These are phyloP conservation scores for Homalodisca vitripennis DNA, from an alignment of 1,140 invertebrate genomes.

Conservation along the genomic window DNA sequence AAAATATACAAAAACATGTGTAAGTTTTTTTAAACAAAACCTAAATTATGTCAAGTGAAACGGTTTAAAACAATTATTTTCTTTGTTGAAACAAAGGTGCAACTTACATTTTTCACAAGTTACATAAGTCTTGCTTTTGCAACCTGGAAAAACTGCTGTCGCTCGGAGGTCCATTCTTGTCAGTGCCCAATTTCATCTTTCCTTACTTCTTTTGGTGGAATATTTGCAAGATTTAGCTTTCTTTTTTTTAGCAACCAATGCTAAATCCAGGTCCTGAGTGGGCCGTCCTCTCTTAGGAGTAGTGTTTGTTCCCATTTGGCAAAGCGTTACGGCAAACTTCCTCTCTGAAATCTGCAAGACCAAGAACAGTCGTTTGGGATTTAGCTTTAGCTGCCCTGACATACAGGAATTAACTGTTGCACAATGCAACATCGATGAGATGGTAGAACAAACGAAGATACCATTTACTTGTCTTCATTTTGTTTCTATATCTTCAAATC, in stretches of 20 bases:
- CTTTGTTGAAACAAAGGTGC: too few relatives aligned
- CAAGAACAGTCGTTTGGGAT: not conserved
- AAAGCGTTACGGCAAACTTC: not conserved
- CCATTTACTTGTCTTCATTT: constrained; percentile 37
- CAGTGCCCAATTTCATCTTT: not conserved
- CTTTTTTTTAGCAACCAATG: not conserved
- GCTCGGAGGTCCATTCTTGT: not conserved
- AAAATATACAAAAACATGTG: too few relatives aligned
- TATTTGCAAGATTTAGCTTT: not conserved
- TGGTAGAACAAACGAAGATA: constrained; percentile 31
- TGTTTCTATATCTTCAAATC: constrained; percentile 42
- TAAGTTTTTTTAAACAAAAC: too few relatives aligned
- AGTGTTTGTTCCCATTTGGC: not conserved
- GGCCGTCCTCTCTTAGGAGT: not conserved
- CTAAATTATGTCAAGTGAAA: too few relatives aligned
- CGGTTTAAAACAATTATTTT: too few relatives aligned
- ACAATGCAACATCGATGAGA: not conserved
- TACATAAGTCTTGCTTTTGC: too few relatives aligned
- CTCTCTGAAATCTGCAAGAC: not conserved
- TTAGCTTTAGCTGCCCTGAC: not conserved
- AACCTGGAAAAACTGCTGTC: too few relatives aligned
- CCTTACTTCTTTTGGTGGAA: not conserved
- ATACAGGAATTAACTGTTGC: not conserved
- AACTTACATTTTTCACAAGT: too few relatives aligned
- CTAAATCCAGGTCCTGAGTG: not conserved